Evolutionary conservation across 2,797 vertebrate species (phyloP).

Genomic region (Spheniscus humboldti): DNA sequence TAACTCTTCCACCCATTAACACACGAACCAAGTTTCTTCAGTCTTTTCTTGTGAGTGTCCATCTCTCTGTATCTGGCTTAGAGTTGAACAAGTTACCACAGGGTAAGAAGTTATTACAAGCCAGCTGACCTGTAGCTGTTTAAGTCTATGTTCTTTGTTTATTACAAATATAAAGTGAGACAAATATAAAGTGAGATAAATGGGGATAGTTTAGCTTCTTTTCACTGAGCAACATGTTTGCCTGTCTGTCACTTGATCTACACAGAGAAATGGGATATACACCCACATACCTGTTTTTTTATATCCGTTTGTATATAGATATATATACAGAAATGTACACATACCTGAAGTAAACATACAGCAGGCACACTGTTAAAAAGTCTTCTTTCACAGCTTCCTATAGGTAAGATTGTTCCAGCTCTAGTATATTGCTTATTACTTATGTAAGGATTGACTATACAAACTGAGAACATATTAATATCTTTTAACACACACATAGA

Average conservation of each 20-base stretch:
- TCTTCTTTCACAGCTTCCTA: not conserved
- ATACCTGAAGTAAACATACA: not conserved
- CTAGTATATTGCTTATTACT: not conserved
- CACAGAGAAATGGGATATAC: not conserved
- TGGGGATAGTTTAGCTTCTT: not conserved
- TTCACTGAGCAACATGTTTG: not conserved
- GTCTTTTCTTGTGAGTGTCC: not conserved
- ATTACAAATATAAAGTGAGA: not conserved
- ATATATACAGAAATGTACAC: not conserved
- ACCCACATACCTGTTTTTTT: not conserved
- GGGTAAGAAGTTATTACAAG: not conserved
- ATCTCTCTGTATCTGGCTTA: not conserved
- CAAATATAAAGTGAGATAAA: not conserved
- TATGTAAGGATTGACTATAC: not conserved
- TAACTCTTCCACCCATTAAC: not conserved
- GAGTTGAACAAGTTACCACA: not conserved
- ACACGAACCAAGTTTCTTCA: not conserved
- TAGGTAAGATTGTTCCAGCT: not conserved
- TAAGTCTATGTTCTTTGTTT: not conserved
- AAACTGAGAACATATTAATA: not conserved
- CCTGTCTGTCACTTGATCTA: not conserved
- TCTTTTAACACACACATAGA: not conserved
- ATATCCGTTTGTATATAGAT: not conserved
- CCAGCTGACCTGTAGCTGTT: not conserved
- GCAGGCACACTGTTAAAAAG: not conserved